Conservation (phyloP, 2,888 invertebrate genomes). For the Pocota personata region DNA sequence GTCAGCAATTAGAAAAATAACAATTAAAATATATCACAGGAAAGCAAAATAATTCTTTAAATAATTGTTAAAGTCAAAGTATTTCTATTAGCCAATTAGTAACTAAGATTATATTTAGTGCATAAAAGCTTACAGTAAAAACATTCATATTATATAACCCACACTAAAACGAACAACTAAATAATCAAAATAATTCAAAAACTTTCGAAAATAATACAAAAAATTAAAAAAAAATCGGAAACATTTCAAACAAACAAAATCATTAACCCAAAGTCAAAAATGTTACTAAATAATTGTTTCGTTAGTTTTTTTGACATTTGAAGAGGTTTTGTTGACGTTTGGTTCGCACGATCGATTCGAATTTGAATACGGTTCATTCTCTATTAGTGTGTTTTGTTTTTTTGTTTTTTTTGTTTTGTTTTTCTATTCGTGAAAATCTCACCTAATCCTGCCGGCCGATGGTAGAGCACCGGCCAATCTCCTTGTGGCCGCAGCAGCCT, state of each 20-base stretch:
- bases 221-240: neutral
- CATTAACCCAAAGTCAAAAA: conserved; percentile 16
- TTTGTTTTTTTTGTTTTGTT: neutral
- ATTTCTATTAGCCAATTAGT: neutral
- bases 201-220: neutral
- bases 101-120: neutral
- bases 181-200: neutral
- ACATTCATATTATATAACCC: conserved; percentile 31
- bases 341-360: neutral
- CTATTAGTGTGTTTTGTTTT: neutral
- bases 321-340: conserved; percentile 22
- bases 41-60: neutral
- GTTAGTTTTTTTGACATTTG: conserved; percentile 22
- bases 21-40: neutral
- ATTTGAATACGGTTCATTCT: conserved; percentile 11
- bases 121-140: neutral
- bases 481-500: conserved; percentile 87
- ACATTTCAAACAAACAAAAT: conserved; percentile 24
- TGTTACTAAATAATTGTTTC: conserved; percentile 8
- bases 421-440: conserved; percentile 79
- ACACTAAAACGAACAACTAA: conserved; percentile 38
- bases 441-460: conserved; percentile 89
- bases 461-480: conserved; percentile 92
- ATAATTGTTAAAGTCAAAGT: neutral
- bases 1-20: neutral